phyloP scores from a whole-genome alignment of 2,113 vertebrate genomes.

The Corythornis cristatus region DNA sequence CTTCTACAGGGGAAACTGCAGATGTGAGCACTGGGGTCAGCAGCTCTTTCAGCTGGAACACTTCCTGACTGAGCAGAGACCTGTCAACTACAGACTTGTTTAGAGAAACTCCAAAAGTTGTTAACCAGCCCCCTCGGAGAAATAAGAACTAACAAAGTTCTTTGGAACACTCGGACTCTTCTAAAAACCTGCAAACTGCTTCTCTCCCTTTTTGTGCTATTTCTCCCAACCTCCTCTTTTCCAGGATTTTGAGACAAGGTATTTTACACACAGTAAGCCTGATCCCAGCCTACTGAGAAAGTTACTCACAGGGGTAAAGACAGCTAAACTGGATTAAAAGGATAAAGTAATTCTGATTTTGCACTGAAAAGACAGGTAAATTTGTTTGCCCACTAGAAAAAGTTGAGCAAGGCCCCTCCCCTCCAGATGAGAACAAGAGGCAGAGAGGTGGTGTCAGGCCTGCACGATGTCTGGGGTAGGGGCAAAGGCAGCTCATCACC shows the following conservation, averaged over 20 bases:
- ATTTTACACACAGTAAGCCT: background rate
- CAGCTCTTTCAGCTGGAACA: background rate
- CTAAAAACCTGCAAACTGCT: background rate
- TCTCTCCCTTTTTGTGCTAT: background rate
- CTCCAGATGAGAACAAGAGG: background rate
- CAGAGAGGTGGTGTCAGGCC: background rate
- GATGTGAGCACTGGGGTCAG: background rate
- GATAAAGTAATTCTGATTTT: slow-evolving; percentile 31
- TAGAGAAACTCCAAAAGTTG: background rate
- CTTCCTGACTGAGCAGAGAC: background rate
- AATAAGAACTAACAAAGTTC: background rate
- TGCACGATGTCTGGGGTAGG: background rate
- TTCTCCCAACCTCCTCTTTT: background rate
- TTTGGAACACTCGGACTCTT: background rate
- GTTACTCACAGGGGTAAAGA: background rate
- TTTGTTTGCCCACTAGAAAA: slow-evolving; percentile 8
- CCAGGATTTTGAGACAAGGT: background rate
- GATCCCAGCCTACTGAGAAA: background rate
- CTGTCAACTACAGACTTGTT: background rate
- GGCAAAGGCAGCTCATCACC: background rate
- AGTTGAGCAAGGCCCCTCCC: background rate
- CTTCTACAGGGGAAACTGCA: background rate
- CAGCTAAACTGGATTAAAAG: slow-evolving; percentile 7
- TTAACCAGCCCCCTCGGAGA: background rate
- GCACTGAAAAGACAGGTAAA: slow-evolving; percentile 18